A percentile compares a stretch with the other conserved stretches of the same genome.
Evolutionary conservation across 2,888 invertebrate species (phyloP).

Genomic region (Agapostemon virescens): DNA sequence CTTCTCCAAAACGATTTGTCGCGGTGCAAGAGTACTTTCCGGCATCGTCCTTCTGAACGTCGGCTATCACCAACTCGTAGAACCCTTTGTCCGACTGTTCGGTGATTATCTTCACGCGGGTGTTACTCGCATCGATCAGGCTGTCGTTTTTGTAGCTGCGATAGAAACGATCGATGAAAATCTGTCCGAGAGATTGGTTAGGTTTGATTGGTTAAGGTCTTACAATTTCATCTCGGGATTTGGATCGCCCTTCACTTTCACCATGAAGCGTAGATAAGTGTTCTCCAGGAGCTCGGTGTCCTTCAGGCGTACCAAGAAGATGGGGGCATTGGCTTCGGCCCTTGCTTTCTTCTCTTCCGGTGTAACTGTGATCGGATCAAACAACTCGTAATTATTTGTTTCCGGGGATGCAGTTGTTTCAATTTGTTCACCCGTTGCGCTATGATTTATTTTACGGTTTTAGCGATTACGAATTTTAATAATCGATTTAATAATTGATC

Average conservation of each 20-base stretch:
- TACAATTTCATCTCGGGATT: slow-evolving; percentile 95
- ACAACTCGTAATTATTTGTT: not conserved
- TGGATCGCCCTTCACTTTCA: slow-evolving; percentile 93
- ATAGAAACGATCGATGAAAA: slow-evolving; percentile 27
- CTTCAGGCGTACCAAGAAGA: slow-evolving; percentile 91
- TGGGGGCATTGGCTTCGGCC: slow-evolving; percentile 88
- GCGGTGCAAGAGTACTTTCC: slow-evolving; percentile 93
- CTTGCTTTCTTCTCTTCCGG: slow-evolving; percentile 87
- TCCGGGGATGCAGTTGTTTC: too few relatives aligned
- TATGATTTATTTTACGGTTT: not conserved
- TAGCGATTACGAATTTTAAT: not conserved
- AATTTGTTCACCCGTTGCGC: not conserved
- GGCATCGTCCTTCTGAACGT: slow-evolving; percentile 89
- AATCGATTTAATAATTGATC: too few relatives aligned
- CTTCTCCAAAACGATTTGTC: slow-evolving; percentile 90
- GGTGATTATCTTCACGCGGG: slow-evolving; percentile 86
- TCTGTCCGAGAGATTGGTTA: not conserved
- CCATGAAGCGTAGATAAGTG: slow-evolving; percentile 93
- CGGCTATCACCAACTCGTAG: slow-evolving; percentile 92
- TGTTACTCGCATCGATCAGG: slow-evolving; percentile 86
- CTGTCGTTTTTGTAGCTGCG: slow-evolving; percentile 90
- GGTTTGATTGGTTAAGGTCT: slow-evolving; percentile 78
- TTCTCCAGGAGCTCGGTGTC: slow-evolving; percentile 93
- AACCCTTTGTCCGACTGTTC: slow-evolving; percentile 91
- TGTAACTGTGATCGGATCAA: slow-evolving; percentile 82